phyloP scores from a whole-genome alignment of 2,888 invertebrate genomes.

The Cerastoderma edule region DNA sequence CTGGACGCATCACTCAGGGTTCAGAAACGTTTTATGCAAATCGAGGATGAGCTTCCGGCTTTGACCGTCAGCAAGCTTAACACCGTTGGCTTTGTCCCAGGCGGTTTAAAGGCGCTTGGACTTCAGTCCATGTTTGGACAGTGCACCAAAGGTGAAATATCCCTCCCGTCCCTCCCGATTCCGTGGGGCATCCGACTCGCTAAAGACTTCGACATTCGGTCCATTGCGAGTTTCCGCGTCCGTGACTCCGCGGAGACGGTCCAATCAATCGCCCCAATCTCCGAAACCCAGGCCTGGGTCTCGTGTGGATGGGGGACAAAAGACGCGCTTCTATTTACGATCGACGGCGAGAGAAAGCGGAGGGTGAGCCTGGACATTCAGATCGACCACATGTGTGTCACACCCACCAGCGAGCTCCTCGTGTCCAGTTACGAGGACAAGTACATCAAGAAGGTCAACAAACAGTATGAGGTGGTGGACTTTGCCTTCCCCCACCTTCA shows the following conservation, averaged over 20 bases:
- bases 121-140: conserved; percentile 64
- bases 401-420: conserved; percentile 58
- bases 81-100: conserved; percentile 63
- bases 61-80: conserved; percentile 49
- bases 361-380: conserved; percentile 63
- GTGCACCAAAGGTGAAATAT: conserved; percentile 62
- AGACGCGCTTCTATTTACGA: conserved; percentile 60
- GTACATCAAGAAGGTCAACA: conserved; percentile 66
- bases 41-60: conserved; percentile 64
- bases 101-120: conserved; percentile 55
- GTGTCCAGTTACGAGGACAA: conserved; percentile 70
- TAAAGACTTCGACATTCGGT: conserved; percentile 63
- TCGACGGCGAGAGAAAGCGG: conserved; percentile 59
- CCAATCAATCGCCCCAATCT: conserved; percentile 68
- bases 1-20: conserved; percentile 59
- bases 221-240: conserved; percentile 57
- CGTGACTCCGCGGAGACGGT: conserved; percentile 58
- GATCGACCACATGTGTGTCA: conserved; percentile 64
- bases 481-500: conserved; percentile 63
- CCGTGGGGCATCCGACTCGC: conserved; percentile 68
- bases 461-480: conserved; percentile 59
- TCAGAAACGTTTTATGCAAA: conserved; percentile 64
- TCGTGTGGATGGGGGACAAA: conserved; percentile 68
- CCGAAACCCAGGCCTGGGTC: conserved; percentile 66
- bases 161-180: conserved; percentile 60